Evolutionary conservation across 1,140 invertebrate genomes (phyloP), one percentile per base, ranked within the genome.

Genomic region (Charaxes varanes): DNA sequence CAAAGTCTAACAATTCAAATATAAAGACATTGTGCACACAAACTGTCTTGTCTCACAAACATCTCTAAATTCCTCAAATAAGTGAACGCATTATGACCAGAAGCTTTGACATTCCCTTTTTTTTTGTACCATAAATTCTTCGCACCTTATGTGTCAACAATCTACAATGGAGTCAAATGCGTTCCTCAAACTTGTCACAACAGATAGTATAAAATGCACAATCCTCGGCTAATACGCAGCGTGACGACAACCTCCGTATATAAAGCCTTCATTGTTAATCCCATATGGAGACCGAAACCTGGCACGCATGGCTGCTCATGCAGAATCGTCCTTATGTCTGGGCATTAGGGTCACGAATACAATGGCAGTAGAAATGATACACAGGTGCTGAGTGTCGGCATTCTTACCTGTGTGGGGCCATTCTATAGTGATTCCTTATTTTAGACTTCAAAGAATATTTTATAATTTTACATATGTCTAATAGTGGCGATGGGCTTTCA

Each of bases 301-400:
- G 4, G 19, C 28, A 48, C 35, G 44, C 51, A 52, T 26, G 11
- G 10, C 13, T 10, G 15, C 14, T 17, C 21, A 34, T 13, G 18
- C 35, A 35, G 24, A 35, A 7, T 28, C 7, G 13, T 34, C 10
- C 28, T 23, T 50, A 34, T 12, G n/a, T 16, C 6, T n/a, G 17
- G 12, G 16, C 23, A 21, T 38, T 42, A 41, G 21, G 18, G 46
- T 49, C 32, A 28, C 16, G 10, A 22, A 19, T 37, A 32, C 16
- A 30, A 33, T 33, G 15, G 22, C 4, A 15, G 12, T 28, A 23
- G 22, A 21, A 38, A 26, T 38, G 38, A 38, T 36, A 46, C 41
- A 45, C 61, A 59, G 51, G 56, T 63, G 53, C 59, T 42, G 49
- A 48, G 42, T 59, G 43, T 42, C 44, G 41, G 22, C 47, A 59